Evolutionary conservation across 1,140 invertebrate species (phyloP), one percentile per base, ranked within the genome.

Genomic region (Bombus ignitus): DNA sequence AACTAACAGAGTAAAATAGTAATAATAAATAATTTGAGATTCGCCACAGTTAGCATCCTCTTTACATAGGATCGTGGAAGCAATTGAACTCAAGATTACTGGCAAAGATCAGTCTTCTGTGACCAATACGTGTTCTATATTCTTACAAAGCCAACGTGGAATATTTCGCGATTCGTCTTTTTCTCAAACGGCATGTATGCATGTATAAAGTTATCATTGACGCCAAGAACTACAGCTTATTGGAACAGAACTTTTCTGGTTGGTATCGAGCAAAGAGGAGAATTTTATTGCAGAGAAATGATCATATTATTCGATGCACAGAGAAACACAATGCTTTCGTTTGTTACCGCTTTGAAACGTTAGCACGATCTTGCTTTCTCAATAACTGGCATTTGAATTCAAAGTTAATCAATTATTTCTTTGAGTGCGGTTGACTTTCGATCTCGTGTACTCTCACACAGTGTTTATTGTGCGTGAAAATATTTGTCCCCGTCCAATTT

Each of bases 31-130:
- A n/a, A 77, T 83, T 47, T 18, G 12, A 13, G 25, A 9, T 32
- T 32, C 18, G 12, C 3, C 44, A 22, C 22, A 15, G 12, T 15
- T 42, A 28, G 22, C 42, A 25, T 68, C 28, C 12, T 39, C 37
- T 53, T 53, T 53, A 53, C 6, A 22, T 6, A 22, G 18, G 18
- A 22, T 8, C 47, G 47, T 53, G 6, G 47, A 22, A 53, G 22
- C 47, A 22, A 22, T 53, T 8, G 47, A 53, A 62, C 35, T n/a
- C 25, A 25, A 84, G 39, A 70, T 78, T 79, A 47, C 83, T 47
- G 53, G 32, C 25, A 68, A 80, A 8, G 5, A 22, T 53, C 47
- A 53, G 28, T 25, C n/a, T 72, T 85, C 68, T 22, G 1, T 28
- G 39, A 32, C 9, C 28, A 4, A 4, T 53, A 53, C 47, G 47